Base-by-base conservation (phyloP, 2,888 invertebrate species). In the Pandemis corylana region DNA sequence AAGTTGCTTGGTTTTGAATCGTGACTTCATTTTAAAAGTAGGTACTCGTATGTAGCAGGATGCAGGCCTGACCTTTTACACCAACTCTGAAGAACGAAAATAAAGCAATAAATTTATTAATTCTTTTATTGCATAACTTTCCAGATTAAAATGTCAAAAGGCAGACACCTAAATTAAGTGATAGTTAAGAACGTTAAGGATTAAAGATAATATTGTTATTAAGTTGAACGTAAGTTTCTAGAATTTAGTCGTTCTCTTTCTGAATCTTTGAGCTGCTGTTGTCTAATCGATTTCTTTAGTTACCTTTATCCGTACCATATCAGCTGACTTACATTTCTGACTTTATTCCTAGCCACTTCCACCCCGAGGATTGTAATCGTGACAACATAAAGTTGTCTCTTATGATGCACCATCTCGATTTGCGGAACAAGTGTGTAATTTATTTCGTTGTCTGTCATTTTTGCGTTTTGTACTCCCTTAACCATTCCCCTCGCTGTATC, bases 401-500 rank as follows among this genome's bases (percentile, higher is more conserved):
- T 28, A 51, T 61, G 20, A 20, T 28, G 7, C 63, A 56, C 42
- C 59, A 59, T 65, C 73, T 64, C 73, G 20, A 46, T 64, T 46
- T 62, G 65, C n/a, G 13, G 56, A 63, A 42, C 69, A 51, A 70
- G 61, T 70, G 65, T 44, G 69, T 59, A 74, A 74, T 74, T 74
- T 74, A 65, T 75, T 67, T 71, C 71, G 67, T 75, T 67, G 75
- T 71, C 61, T 75, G 67, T 71, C 70, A 75, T 62, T 75, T 73
- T 59, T 62, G 81, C 83, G 82, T 86, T 85, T 89, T 90, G 89
- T 91, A 90, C 91, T 87, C 84, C 81, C 85, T 20, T 85, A 82
- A 78, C 84, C 79, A 81, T 87, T 36, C 87, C 84, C 87, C 80
- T 87, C 84, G 84, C 82, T 83, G 85, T 84, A 83, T 83, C 80